Evolutionary conservation across 2,888 invertebrate species (phyloP).

Genomic region (Pristionchus maxplancki): DNA sequence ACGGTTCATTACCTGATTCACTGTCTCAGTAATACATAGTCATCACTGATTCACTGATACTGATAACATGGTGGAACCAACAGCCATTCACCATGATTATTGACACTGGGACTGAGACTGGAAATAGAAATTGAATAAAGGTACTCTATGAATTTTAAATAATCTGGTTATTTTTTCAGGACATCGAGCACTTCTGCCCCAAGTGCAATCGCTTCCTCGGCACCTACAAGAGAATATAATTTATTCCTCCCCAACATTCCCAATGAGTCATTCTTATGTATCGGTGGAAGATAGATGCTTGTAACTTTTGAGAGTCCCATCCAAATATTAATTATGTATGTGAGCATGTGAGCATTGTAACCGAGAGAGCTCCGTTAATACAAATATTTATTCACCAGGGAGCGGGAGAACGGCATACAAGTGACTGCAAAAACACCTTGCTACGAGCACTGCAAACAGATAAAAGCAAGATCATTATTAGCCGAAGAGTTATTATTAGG

Average conservation of each 20-base stretch:
- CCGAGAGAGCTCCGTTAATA: not conserved
- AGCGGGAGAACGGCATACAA: not conserved
- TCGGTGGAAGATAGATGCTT: not conserved
- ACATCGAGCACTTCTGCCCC: constrained; percentile 49
- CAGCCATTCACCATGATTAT: too few relatives aligned
- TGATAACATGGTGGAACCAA: too few relatives aligned
- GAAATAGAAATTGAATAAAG: too few relatives aligned
- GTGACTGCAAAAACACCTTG: not conserved
- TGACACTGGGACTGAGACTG: too few relatives aligned
- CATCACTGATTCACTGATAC: too few relatives aligned
- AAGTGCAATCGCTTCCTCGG: constrained; percentile 49
- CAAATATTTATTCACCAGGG: constrained; percentile 46
- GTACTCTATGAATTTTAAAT: too few relatives aligned
- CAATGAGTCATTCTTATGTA: not conserved
- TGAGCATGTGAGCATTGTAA: not conserved
- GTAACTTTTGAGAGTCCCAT: not conserved
- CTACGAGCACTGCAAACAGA: not conserved
- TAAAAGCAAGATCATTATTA: not conserved
- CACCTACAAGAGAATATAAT: constrained; percentile 46
- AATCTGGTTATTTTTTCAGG: not conserved
- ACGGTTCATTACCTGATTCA: not conserved
- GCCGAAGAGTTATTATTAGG: constrained; percentile 8
- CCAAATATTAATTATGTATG: not conserved
- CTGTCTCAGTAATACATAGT: too few relatives aligned
- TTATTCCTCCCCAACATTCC: not conserved